These are phyloP conservation scores for Chaetodon trifascialis DNA, from an alignment of 2,113 vertebrate genomes.

Conservation along the genomic window DNA sequence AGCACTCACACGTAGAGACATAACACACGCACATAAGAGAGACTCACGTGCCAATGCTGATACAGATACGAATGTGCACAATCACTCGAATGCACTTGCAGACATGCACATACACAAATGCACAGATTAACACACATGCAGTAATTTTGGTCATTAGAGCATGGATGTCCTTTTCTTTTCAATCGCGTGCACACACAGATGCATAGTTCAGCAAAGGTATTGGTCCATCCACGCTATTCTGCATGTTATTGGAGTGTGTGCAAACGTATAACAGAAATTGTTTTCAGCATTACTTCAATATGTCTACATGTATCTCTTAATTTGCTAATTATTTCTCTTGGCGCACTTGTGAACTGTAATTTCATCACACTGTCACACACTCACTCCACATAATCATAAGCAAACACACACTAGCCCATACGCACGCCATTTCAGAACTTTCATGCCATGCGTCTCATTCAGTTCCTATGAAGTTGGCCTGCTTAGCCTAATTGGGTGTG, in stretches of 20 bases:
- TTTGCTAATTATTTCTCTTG: neutral
- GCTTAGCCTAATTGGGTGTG: slow-evolving; percentile 81
- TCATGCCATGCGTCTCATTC: slow-evolving; percentile 39
- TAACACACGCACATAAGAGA: neutral
- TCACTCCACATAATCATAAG: neutral
- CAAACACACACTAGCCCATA: slow-evolving; percentile 18
- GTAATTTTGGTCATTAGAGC: slow-evolving; percentile 11
- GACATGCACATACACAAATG: slow-evolving; percentile 15
- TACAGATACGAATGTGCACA: slow-evolving; percentile 30
- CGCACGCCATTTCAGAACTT: slow-evolving; percentile 53
- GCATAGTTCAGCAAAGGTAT: too few relatives aligned
- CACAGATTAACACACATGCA: slow-evolving; percentile 22
- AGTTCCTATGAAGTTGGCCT: slow-evolving; percentile 66
- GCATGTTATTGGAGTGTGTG: too few relatives aligned
- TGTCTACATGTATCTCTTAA: neutral
- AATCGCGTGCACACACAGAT: too few relatives aligned
- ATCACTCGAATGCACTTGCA: neutral
- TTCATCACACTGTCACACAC: slow-evolving; percentile 3
- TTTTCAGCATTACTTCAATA: neutral
- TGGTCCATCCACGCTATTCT: too few relatives aligned
- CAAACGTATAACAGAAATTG: too few relatives aligned
- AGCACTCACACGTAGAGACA: slow-evolving; percentile 19
- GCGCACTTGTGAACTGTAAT: neutral
- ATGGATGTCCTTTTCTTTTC: neutral
- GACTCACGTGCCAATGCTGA: slow-evolving; percentile 8